Percentiles rank a stretch among this genome's conserved stretches.
Evolutionary conservation across 2,797 vertebrate species (phyloP).

Genomic region (Balearica regulorum): DNA sequence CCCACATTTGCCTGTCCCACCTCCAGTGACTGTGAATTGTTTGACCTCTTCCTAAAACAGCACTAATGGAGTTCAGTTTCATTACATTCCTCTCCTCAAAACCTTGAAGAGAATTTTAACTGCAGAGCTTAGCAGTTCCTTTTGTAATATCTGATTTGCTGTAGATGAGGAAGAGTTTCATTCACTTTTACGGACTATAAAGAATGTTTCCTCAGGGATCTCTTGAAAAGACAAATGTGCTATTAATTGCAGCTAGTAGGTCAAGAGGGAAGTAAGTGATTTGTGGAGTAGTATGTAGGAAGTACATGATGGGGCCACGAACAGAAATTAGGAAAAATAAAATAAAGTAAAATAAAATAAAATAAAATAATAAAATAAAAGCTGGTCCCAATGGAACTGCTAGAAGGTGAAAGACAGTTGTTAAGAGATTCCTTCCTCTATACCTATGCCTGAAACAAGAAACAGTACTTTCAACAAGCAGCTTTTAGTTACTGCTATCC

Average conservation of each 20-base stretch:
- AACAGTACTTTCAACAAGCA: background rate
- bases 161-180: background rate
- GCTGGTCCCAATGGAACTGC: background rate
- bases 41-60: background rate
- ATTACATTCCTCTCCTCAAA: background rate
- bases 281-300: background rate
- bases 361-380: background rate
- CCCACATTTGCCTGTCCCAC: background rate
- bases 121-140: background rate
- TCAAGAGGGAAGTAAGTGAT: background rate
- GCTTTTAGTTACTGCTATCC: background rate
- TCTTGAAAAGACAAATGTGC: background rate
- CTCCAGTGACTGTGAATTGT: background rate
- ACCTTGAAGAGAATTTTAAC: background rate
- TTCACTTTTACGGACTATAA: background rate
- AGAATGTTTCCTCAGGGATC: background rate
- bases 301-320: background rate
- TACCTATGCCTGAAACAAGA: background rate
- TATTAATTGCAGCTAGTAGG: background rate
- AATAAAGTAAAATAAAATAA: background rate
- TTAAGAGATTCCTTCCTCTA: background rate
- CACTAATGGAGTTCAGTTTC: background rate
- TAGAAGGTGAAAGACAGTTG: background rate
- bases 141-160: background rate
- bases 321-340: background rate